Base-by-base conservation (phyloP, 2,797 vertebrate genomes). In the Rhinella marina region DNA sequence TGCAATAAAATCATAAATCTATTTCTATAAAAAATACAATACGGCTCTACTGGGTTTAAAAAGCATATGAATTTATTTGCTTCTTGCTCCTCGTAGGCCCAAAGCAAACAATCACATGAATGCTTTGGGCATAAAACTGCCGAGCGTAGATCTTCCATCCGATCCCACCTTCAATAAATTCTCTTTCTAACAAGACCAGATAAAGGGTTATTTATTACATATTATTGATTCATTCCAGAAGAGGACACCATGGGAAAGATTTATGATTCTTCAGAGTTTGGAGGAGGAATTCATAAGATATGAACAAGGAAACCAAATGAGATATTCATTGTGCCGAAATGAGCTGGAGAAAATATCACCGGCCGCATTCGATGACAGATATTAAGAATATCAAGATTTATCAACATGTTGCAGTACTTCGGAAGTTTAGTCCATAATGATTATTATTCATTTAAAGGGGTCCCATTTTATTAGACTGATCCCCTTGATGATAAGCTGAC, bases 321-420 rank as follows among this genome's bases (percentile, higher is more conserved):
- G 88, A 89, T 72, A 86, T 84, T 84, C 88, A 89, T 86, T 73
- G 88, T 87, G 85, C 73, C 88, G 81, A 82, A 89, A 86, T 86
- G 86, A 89, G 85, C 75, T 61, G 19, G 25, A 48, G 84, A 54
- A 87, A 89, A 80, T 80, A 86, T 79, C 81, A 62, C 48, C 77
- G 66, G 73, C 64, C 72, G 23, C n/a, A 48, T 81, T 23, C 85
- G 73, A 79, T 79, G 85, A 79, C 79, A 25, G 73, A 86, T 89
- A 78, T 86, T 75, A 86, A 86, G 72, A 75, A 59, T 12, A 78
- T 78, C 48, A 56, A n/a, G 54, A 75, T 75, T 61, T 64, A 70
- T 27, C 52, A 83, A 41, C 72, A 54, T 50, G 32, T 56, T 82
- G 13, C 73, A 32, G 72, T 76, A 59, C 27, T 19, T 13, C 12